These are phyloP conservation scores for Agriotes lineatus DNA, from an alignment of 2,888 invertebrate genomes.

Conservation along the genomic window DNA sequence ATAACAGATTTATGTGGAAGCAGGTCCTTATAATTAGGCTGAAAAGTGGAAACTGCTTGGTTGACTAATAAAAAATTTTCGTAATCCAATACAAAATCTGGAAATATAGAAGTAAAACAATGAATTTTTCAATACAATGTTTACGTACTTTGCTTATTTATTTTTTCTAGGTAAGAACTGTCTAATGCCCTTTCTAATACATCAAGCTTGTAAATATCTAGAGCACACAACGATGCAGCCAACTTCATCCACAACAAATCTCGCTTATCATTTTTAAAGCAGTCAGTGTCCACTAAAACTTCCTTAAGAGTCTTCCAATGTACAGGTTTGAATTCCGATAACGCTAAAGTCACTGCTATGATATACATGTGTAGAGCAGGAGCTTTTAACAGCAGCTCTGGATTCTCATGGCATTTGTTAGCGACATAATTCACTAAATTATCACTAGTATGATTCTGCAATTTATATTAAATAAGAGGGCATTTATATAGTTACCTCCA, in stretches of 20 bases:
- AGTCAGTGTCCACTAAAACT: conserved; percentile 47
- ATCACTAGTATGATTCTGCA: conserved; percentile 71
- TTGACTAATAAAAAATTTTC: conserved; percentile 68
- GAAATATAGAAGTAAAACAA: conserved; percentile 29
- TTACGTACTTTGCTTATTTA: conserved; percentile 55
- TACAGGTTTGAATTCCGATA: conserved; percentile 71
- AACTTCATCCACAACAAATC: conserved; percentile 70
- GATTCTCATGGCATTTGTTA: conserved; percentile 65
- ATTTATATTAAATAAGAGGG: conserved; percentile 30
- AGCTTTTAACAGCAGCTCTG: conserved; percentile 63
- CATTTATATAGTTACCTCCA: background rate
- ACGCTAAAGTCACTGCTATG: conserved; percentile 70
- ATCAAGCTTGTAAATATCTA: conserved; percentile 71
- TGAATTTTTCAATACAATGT: conserved; percentile 3
- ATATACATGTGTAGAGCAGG: conserved; percentile 66
- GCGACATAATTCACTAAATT: conserved; percentile 72
- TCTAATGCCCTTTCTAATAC: conserved; percentile 70
- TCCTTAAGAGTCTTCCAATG: conserved; percentile 69
- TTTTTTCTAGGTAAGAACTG: conserved; percentile 64
- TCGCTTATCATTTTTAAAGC: conserved; percentile 50
- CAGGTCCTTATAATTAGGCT: conserved; percentile 58
- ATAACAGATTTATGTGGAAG: conserved; percentile 65
- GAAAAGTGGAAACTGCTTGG: conserved; percentile 65
- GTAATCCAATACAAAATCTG: conserved; percentile 48
- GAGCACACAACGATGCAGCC: conserved; percentile 70